These are phyloP conservation scores for Philonicus albiceps DNA, from an alignment of 2,888 invertebrate species.

Conservation along the genomic window DNA sequence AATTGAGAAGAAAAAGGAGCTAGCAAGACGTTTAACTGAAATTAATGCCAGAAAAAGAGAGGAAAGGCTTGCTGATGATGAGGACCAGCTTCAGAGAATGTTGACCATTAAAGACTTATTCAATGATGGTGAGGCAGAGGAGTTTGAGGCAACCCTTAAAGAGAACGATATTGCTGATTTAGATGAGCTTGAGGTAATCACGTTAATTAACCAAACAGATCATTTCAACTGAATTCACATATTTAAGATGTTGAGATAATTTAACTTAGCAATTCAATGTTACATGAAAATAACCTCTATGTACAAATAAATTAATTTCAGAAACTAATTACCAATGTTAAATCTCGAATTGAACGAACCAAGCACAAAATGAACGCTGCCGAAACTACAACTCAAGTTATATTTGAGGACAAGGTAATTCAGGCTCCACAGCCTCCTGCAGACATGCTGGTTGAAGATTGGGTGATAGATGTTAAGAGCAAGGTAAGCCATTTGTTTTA, in stretches of 20 bases:
- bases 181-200: conserved; percentile 77
- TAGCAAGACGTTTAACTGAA: conserved; percentile 84
- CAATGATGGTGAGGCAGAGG: conserved; percentile 78
- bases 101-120: conserved; percentile 78
- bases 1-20: conserved; percentile 84
- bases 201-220: too few relatives aligned
- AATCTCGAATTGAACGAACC: conserved; percentile 69
- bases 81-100: conserved; percentile 82
- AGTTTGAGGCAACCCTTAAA: conserved; percentile 76
- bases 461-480: conserved; percentile 56
- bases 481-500: too few relatives aligned
- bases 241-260: too few relatives aligned
- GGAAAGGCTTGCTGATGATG: conserved; percentile 87
- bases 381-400: conserved; percentile 61
- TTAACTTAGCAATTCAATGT: conserved; percentile 54
- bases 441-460: conserved; percentile 56
- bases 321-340: conserved; percentile 51
- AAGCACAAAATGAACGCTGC: conserved; percentile 76
- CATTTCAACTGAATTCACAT: too few relatives aligned
- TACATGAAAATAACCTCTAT: neutral
- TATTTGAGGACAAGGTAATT: conserved; percentile 52
- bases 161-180: conserved; percentile 78
- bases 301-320: conserved; percentile 24
- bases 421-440: conserved; percentile 58
- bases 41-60: conserved; percentile 89